phyloP scores from a whole-genome alignment of 2,888 invertebrate species.

The Yponomeuta evonymella region DNA sequence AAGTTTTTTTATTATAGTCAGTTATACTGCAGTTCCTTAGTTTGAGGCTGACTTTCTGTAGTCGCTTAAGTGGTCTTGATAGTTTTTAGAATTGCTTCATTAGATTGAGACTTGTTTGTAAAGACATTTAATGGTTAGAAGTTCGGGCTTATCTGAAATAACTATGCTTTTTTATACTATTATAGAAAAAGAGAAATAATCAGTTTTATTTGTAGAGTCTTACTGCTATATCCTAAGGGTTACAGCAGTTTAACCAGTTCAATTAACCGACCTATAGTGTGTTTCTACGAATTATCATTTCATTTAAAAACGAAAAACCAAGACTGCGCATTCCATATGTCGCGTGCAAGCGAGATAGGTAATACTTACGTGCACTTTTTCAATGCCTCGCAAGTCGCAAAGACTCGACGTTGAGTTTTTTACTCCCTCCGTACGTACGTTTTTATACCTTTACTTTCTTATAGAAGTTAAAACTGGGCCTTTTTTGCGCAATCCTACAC shows the following conservation, averaged over 20 bases:
- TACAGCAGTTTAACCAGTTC: no score
- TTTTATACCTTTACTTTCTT: constrained; percentile 56
- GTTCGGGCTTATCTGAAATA: neutral
- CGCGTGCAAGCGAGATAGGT: constrained; percentile 48
- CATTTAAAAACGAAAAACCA: constrained; percentile 43
- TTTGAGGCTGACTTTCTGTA: constrained; percentile 46
- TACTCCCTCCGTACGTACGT: constrained; percentile 34
- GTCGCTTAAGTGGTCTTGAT: constrained; percentile 47
- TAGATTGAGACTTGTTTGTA: neutral
- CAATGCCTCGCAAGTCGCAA: constrained; percentile 39
- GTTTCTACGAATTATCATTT: neutral
- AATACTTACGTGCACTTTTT: constrained; percentile 49
- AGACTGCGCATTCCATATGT: constrained; percentile 34
- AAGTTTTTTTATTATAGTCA: constrained; percentile 74
- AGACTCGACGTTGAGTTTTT: constrained; percentile 42
- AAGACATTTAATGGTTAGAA: neutral
- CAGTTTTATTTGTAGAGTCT: no score
- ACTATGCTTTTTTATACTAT: neutral
- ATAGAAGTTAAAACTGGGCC: constrained; percentile 28
- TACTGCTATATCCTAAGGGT: no score
- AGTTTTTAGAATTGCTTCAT: constrained; percentile 29
- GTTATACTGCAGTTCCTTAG: constrained; percentile 67
- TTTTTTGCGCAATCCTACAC: constrained; percentile 30
- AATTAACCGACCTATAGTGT: no score
- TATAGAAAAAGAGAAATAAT: neutral